Conservation (phyloP, 1,140 invertebrate genomes). For the Micrasema minimum region DNA sequence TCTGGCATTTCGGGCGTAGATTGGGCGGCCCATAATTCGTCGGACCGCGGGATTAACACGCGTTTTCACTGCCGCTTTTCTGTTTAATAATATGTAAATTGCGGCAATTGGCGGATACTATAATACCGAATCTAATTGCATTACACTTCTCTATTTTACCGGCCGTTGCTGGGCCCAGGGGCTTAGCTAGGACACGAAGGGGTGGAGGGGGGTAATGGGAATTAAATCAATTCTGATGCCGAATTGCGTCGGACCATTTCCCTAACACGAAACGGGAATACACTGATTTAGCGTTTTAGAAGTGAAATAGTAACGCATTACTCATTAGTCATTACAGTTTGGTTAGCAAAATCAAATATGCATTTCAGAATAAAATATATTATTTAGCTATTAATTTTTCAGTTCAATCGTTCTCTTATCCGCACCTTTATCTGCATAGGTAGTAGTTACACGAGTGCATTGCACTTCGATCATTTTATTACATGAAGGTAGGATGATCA, state of each 20-base stretch:
- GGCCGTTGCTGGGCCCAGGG: not conserved
- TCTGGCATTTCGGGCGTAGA: constrained; percentile 23
- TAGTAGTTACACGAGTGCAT: no score
- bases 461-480: no score
- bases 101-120: constrained; percentile 52
- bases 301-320: no score
- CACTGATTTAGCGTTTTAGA: no score
- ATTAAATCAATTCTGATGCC: constrained; percentile 2
- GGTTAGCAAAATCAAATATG: no score
- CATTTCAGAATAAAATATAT: no score
- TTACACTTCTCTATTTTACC: constrained; percentile 51
- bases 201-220: not conserved
- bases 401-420: no score
- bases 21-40: constrained; percentile 40
- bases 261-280: not conserved
- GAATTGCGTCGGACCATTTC: not conserved
- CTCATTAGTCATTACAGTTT: no score
- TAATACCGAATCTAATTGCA: constrained; percentile 53
- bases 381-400: no score
- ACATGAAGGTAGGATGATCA: no score
- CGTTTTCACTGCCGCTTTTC: constrained; percentile 40
- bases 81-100: constrained; percentile 54
- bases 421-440: no score
- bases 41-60: constrained; percentile 45
- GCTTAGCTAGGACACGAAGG: constrained; percentile 11